Evolutionary conservation across 1,140 invertebrate genomes (phyloP).

Genomic region (Drosophila kohkoa): DNA sequence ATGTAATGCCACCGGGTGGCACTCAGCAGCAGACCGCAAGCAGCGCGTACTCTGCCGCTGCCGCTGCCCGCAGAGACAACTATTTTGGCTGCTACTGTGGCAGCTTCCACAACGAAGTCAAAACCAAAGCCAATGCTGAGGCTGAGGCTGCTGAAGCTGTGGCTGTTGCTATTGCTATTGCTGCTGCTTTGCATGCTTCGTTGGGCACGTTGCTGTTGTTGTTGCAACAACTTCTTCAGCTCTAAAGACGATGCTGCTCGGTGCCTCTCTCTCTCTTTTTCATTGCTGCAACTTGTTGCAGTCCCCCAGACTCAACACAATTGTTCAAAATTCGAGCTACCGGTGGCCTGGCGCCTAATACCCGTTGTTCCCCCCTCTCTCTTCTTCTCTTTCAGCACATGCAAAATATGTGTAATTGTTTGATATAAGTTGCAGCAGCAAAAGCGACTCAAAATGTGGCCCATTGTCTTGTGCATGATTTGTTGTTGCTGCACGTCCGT

Average conservation of each 20-base stretch:
- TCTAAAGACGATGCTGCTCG: conserved; percentile 48
- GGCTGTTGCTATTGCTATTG: conserved; percentile 19
- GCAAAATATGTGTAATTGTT: conserved; percentile 85
- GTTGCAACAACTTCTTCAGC: conserved; percentile 59
- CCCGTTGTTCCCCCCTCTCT: background rate
- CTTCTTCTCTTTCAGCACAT: conserved; percentile 33
- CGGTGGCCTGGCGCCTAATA: conserved; percentile 45
- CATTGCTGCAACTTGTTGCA: conserved; percentile 67
- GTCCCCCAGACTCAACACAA: conserved; percentile 36
- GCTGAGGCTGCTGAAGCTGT: conserved; percentile 19
- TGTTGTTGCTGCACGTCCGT: conserved; percentile 60
- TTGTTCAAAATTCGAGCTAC: conserved; percentile 53
- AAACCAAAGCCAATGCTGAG: conserved; percentile 17
- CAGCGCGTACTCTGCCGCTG: background rate
- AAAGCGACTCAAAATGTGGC: conserved; percentile 77
- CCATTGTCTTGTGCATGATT: conserved; percentile 84
- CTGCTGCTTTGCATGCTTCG: conserved; percentile 68
- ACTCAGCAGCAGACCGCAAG: conserved; percentile 29
- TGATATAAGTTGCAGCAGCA: conserved; percentile 77
- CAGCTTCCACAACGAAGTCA: conserved; percentile 33
- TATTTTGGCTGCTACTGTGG: conserved; percentile 81
- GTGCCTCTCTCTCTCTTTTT: conserved; percentile 34
- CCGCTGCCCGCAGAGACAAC: conserved; percentile 49
- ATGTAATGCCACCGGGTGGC: conserved; percentile 48
- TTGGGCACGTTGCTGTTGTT: conserved; percentile 62